Evolutionary conservation across 1,140 invertebrate genomes (phyloP).

Genomic region (Drosophila sechellia): DNA sequence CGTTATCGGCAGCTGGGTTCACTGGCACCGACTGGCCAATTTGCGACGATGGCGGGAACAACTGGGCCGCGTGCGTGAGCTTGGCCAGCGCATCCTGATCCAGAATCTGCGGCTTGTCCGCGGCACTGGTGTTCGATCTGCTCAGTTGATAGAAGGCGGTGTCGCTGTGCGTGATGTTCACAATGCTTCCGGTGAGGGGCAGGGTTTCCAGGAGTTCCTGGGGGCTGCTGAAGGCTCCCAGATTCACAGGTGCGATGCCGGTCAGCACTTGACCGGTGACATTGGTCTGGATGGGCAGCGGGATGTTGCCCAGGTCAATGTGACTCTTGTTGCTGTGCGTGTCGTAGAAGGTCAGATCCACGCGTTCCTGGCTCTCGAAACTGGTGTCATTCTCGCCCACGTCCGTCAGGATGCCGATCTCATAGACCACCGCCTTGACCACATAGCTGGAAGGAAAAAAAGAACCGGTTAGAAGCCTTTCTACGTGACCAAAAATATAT

Average conservation of each 20-base stretch:
- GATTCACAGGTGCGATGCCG: slow-evolving; percentile 85
- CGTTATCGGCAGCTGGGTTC: slow-evolving; percentile 43
- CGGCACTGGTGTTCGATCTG: slow-evolving; percentile 65
- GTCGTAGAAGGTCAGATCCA: slow-evolving; percentile 86
- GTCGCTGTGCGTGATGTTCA: slow-evolving; percentile 84
- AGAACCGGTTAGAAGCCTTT: background rate
- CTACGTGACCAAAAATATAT: background rate
- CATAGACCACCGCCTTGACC: slow-evolving; percentile 86
- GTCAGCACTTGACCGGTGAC: slow-evolving; percentile 85
- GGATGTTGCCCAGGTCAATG: slow-evolving; percentile 85
- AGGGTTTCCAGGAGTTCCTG: slow-evolving; percentile 76
- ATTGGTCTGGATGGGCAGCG: slow-evolving; percentile 86
- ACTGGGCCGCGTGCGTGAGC: slow-evolving; percentile 64
- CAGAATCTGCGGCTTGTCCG: slow-evolving; percentile 70
- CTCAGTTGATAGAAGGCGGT: slow-evolving; percentile 80
- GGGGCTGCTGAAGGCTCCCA: slow-evolving; percentile 84
- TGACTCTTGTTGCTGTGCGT: slow-evolving; percentile 85
- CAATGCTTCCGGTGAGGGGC: slow-evolving; percentile 81
- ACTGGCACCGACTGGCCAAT: slow-evolving; percentile 33
- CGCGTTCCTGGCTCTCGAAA: slow-evolving; percentile 85
- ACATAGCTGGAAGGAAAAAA: slow-evolving; percentile 84
- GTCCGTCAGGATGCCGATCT: slow-evolving; percentile 87
- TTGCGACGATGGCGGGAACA: slow-evolving; percentile 55
- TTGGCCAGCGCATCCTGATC: slow-evolving; percentile 58
- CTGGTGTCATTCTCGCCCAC: slow-evolving; percentile 84